Base-by-base conservation (phyloP, 2,888 invertebrate genomes). In the Stenichneumon culpator region DNA sequence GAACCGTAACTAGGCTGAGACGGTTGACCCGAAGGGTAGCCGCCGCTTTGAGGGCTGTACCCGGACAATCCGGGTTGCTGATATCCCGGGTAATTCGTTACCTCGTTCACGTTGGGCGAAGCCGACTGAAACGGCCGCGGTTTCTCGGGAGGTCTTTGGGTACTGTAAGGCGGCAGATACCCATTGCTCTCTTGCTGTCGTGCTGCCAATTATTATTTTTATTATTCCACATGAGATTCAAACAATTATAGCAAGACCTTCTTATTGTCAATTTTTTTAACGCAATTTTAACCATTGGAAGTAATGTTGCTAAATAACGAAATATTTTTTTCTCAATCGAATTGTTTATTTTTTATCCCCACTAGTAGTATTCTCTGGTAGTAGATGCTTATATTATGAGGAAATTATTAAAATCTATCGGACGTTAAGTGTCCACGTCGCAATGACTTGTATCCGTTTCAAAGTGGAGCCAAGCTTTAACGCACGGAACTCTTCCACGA, bases 91-190 rank as follows among this genome's bases (percentile, higher is more conserved):
- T 89, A 92, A 63, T 86, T 89, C 11, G 90, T 89, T 52, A 92
- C 89, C 57, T 91, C 92, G 87, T 92, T 93, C 32, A 88, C 83
- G 36, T 87, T 83, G 0, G 90, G 89, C 7, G 92, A 90, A 89
- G 93, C 93, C 4, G 96, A 95, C 92, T 96, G 95, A 92, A 97
- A 97, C 0, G 97, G 97, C 88, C 97, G 94, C n/a, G 97, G 97
- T 91, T 95, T 96, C 90, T 97, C 96, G 1, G 96, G 95, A 19
- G 93, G 93, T 63, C 93, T 89, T 54, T 93, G 93, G 82, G 95
- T 95, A 84, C 95, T 95, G 82, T 95, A 95, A 85, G 96, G 96
- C 11, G 95, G 96, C 32, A 96, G 93, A 93, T 96, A 95, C 0
- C 89, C 91, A 39, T 91, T 92, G 32, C 86, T 87, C 11, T 94